Base-by-base conservation (phyloP, 2,888 invertebrate species). In the Steinernema scapterisci region DNA sequence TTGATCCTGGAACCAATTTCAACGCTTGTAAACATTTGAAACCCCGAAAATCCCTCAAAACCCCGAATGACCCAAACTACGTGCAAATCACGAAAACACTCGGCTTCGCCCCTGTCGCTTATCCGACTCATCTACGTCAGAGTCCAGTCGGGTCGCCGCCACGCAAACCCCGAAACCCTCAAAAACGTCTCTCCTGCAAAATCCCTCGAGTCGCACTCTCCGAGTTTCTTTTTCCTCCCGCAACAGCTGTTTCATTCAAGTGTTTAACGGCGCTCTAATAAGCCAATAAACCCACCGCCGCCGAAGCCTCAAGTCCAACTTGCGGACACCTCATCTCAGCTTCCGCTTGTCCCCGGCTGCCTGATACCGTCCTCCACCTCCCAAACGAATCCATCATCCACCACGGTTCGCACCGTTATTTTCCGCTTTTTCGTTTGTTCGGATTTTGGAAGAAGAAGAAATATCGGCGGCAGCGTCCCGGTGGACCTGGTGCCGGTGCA, bases 191-290 rank as follows among this genome's bases (percentile, higher is more conserved):
- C 27, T 9, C 3, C 31, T 48, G 48, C 48, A 48, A 48, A 48
- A 16, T 16, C 31, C 31, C 25, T 7, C 23, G 25, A 11, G 52
- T 21, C 21, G 13, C 54, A 25, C 63, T 16, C 63, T 6, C 7
- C 23, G 19, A 63, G 63, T 63, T 63, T 63, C 63, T 63, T 63
- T 63, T 63, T 63, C n/a, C n/a, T 38, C 38, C 63, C 13, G 63
- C 63, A 31, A 25, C 63, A 63, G 63, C 63, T 63, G 63, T n/a
- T 52, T 38, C 63, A 38, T 38, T 31, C 7, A 63, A 38, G 63
- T 16, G 63, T 31, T 63, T 63, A 25, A 16, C 31, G 31, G 31
- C 16, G 25, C 48, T 3, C 48, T 48, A 38, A 38, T 38, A 38
- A 38, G 38, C 38, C 9, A 3, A 38, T 38, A 38, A 38, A 38